Evolutionary conservation across 1,140 invertebrate species (phyloP).

Genomic region (Calycopis cecrops): DNA sequence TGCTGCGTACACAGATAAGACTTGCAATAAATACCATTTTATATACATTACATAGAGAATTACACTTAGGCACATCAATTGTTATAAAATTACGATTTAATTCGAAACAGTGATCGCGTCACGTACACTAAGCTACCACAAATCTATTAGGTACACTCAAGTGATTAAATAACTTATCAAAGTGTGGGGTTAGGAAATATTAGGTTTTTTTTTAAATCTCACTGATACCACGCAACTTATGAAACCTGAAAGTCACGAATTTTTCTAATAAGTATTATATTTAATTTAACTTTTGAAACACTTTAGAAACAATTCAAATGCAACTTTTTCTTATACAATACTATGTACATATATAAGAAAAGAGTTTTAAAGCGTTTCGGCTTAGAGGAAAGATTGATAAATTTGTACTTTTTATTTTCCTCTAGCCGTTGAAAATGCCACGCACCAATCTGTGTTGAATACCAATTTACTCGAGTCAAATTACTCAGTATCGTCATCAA

Average conservation of each 20-base stretch:
- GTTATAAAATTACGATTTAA: constrained; percentile 73
- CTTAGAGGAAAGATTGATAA: constrained; percentile 51
- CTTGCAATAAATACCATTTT: constrained; percentile 43
- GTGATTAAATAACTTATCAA: constrained; percentile 45
- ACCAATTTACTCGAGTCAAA: background rate
- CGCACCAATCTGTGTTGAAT: background rate
- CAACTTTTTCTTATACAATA: constrained; percentile 52
- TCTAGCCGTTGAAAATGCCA: constrained; percentile 11
- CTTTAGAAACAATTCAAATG: constrained; percentile 47
- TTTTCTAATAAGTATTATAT: constrained; percentile 58
- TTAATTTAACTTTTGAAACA: constrained; percentile 52
- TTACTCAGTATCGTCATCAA: too few species aligned
- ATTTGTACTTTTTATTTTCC: constrained; percentile 67
- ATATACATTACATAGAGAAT: constrained; percentile 69
- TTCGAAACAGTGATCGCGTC: constrained; percentile 63
- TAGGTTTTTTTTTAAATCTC: constrained; percentile 32
- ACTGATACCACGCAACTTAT: constrained; percentile 35
- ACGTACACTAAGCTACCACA: constrained; percentile 53
- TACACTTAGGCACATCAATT: constrained; percentile 77
- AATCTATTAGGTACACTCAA: constrained; percentile 52
- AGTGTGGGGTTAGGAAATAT: constrained; percentile 38
- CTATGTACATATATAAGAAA: constrained; percentile 56
- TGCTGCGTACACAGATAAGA: constrained; percentile 25
- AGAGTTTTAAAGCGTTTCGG: constrained; percentile 52
- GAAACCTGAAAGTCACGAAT: constrained; percentile 31